A percentile compares a stretch with the other conserved stretches of the same genome.
Conservation (phyloP, 1,140 invertebrate species). For the Drosophila paulistorum region DNA sequence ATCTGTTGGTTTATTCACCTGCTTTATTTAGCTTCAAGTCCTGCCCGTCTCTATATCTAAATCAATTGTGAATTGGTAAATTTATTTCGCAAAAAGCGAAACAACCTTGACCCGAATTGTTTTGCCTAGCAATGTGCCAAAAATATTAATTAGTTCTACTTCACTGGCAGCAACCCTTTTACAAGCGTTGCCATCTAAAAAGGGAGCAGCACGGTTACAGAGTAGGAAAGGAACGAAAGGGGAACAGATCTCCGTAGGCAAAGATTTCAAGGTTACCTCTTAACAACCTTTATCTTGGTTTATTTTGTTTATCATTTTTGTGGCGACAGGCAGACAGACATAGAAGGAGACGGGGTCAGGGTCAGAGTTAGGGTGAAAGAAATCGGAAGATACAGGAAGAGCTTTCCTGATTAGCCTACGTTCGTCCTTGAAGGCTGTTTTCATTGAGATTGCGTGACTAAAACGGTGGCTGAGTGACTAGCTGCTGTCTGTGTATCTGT, state of each 20-base stretch:
- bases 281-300: conserved; percentile 59
- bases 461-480: not conserved
- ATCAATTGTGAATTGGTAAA: not conserved
- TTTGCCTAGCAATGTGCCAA: conserved; percentile 50
- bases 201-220: not conserved
- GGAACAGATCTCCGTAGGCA: conserved; percentile 67
- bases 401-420: conserved; percentile 53
- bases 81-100: not conserved
- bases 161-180: conserved; percentile 56
- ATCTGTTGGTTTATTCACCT: not conserved
- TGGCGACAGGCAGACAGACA: conserved; percentile 6
- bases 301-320: conserved; percentile 79
- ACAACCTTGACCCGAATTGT: conserved; percentile 47
- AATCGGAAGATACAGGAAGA: conserved; percentile 1
- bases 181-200: not conserved
- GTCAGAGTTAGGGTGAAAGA: conserved; percentile 5
- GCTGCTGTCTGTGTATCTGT: conserved; percentile 18
- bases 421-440: conserved; percentile 60
- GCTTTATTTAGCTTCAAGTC: not conserved
- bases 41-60: not conserved
- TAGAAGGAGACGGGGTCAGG: not conserved
- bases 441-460: conserved; percentile 25
- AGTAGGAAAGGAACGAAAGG: conserved; percentile 1
- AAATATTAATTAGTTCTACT: conserved; percentile 60
- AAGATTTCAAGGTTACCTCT: conserved; percentile 61